Conservation (phyloP, 2,113 vertebrate genomes). For the Cyphomyrus discorhynchus region DNA sequence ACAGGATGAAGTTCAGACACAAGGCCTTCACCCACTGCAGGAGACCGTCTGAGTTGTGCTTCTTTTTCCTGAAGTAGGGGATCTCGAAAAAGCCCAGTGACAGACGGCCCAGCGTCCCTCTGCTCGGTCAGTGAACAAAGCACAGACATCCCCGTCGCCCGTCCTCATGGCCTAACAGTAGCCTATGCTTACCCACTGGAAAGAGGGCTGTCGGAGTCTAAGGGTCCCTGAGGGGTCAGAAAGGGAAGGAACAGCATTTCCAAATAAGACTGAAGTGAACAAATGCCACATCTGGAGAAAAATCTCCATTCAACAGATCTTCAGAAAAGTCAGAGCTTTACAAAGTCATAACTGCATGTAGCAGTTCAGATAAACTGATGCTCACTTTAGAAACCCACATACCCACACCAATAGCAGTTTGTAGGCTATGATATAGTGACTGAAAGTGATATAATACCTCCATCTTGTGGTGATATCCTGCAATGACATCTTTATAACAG, state of each 20-base stretch:
- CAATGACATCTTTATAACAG: background rate
- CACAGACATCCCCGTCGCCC: background rate
- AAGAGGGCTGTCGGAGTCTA: conserved; percentile 50
- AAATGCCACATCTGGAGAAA: conserved; percentile 45
- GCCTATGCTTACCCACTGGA: conserved; percentile 48
- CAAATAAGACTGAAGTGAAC: conserved; percentile 52
- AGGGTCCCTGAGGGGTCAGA: conserved; percentile 45
- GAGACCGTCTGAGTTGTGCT: conserved; percentile 30
- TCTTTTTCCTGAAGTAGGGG: conserved; percentile 35
- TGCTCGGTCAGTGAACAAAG: conserved; percentile 32
- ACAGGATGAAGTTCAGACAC: background rate
- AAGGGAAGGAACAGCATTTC: conserved; percentile 60
- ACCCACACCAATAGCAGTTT: background rate
- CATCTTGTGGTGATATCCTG: background rate
- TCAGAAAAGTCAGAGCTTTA: background rate
- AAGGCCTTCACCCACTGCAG: conserved; percentile 54
- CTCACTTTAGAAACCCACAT: background rate
- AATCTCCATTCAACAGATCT: conserved; percentile 15
- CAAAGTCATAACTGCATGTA: background rate
- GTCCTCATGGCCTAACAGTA: background rate
- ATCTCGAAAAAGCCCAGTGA: conserved; percentile 42
- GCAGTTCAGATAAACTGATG: background rate
- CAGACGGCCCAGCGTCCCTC: conserved; percentile 46
- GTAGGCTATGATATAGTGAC: background rate
- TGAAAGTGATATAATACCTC: background rate